Conservation (phyloP, 2,888 invertebrate genomes). For the Selenia dentaria region DNA sequence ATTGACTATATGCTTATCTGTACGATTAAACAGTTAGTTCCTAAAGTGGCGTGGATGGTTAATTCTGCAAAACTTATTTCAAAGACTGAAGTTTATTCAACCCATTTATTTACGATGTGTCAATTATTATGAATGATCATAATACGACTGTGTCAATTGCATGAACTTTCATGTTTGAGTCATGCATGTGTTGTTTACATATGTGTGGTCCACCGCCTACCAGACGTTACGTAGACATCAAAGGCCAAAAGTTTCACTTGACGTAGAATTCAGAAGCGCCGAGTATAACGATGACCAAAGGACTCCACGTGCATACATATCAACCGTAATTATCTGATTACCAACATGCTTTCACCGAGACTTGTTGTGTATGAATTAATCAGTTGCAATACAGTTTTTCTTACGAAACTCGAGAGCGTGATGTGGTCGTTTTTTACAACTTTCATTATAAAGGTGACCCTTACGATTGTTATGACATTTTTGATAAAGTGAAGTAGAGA, state of each 20-base stretch:
- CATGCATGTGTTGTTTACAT: constrained; percentile 20
- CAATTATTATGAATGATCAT: constrained; percentile 8
- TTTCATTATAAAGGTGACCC: not conserved
- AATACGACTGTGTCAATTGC: constrained; percentile 27
- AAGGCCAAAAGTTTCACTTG: constrained; percentile 48
- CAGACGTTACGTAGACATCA: constrained; percentile 38
- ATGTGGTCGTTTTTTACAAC: not conserved
- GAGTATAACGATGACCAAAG: constrained; percentile 28
- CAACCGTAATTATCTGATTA: constrained; percentile 23
- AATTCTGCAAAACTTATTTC: too few relatives aligned
- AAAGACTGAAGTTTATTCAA: not conserved
- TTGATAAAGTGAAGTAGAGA: not conserved
- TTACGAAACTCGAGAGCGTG: constrained; percentile 1
- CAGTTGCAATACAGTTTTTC: constrained; percentile 12
- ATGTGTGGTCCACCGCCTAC: constrained; percentile 7
- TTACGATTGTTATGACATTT: constrained; percentile 1
- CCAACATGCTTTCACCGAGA: constrained; percentile 29
- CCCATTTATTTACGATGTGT: constrained; percentile 8
- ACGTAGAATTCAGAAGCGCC: constrained; percentile 35
- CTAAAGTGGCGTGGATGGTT: too few relatives aligned
- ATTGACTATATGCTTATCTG: too few relatives aligned
- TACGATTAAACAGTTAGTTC: too few relatives aligned
- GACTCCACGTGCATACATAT: constrained; percentile 36
- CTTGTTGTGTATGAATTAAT: constrained; percentile 12
- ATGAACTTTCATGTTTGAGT: constrained; percentile 21